A percentile compares a stretch with the other conserved stretches of the same genome.
Conservation (phyloP, 2,888 invertebrate genomes). For the Drosophila phalerata region DNA sequence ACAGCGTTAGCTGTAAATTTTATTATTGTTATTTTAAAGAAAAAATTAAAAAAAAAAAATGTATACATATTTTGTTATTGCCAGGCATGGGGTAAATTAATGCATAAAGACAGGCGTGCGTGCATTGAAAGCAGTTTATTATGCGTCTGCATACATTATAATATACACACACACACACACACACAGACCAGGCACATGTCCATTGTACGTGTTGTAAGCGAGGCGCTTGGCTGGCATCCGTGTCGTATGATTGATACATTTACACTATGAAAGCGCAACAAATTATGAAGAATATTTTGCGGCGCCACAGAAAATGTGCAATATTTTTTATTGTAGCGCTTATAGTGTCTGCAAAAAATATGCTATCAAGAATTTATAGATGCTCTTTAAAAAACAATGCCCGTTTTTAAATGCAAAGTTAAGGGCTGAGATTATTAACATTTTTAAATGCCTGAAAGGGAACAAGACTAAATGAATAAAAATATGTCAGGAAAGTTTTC, state of each 20-base stretch:
- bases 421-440: background rate
- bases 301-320: conserved; percentile 28
- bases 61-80: conserved; percentile 23
- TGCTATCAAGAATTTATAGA: conserved; percentile 1
- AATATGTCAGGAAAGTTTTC: background rate
- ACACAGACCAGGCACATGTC: background rate
- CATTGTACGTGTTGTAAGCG: conserved; percentile 29
- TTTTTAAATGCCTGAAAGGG: background rate
- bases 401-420: background rate
- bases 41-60: conserved; percentile 35
- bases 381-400: background rate
- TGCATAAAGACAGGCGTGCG: conserved; percentile 60
- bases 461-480: background rate
- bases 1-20: conserved; percentile 48
- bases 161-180: conserved; percentile 13
- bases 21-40: conserved; percentile 51
- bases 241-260: conserved; percentile 74
- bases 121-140: conserved; percentile 72
- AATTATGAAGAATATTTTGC: conserved; percentile 44
- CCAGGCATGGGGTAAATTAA: conserved; percentile 65
- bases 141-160: conserved; percentile 43
- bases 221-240: conserved; percentile 39
- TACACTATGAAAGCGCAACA: conserved; percentile 58
- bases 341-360: conserved; percentile 16
- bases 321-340: conserved; percentile 13